Evolutionary conservation across 2,797 vertebrate species (phyloP).

Genomic region (Aplochiton taeniatus): DNA sequence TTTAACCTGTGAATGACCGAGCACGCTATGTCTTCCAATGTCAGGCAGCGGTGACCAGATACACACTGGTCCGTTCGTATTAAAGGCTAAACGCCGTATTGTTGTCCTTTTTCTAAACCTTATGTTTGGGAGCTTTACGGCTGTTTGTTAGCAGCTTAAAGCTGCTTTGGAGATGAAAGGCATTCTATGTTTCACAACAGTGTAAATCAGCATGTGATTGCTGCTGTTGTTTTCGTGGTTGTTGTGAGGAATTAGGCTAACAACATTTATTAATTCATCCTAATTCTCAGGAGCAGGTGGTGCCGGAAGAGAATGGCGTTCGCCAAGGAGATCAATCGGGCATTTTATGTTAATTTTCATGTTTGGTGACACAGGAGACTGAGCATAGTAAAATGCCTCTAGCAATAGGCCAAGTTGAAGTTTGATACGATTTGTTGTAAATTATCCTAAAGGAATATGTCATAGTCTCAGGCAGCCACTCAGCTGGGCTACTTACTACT

Average conservation of each 20-base stretch:
- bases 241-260: not conserved
- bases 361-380: constrained; percentile 16
- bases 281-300: no score
- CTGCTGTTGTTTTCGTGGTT: no score
- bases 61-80: no score
- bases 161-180: not conserved
- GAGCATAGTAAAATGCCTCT: constrained; percentile 27
- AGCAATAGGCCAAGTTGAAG: constrained; percentile 18
- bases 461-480: constrained; percentile 37
- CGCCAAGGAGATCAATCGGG: no score
- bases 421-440: constrained; percentile 32
- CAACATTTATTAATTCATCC: constrained; percentile 10
- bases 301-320: no score
- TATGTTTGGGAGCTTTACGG: not conserved
- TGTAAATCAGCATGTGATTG: constrained; percentile 5
- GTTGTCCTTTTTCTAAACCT: constrained; percentile 1
- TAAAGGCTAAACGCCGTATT: not conserved
- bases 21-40: no score
- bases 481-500: constrained; percentile 23
- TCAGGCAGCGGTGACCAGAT: no score
- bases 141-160: not conserved
- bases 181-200: constrained; percentile 1
- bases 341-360: no score
- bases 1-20: no score
- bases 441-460: constrained; percentile 42